Conservation (phyloP, 2,888 invertebrate genomes). For the Papilio protenor region DNA sequence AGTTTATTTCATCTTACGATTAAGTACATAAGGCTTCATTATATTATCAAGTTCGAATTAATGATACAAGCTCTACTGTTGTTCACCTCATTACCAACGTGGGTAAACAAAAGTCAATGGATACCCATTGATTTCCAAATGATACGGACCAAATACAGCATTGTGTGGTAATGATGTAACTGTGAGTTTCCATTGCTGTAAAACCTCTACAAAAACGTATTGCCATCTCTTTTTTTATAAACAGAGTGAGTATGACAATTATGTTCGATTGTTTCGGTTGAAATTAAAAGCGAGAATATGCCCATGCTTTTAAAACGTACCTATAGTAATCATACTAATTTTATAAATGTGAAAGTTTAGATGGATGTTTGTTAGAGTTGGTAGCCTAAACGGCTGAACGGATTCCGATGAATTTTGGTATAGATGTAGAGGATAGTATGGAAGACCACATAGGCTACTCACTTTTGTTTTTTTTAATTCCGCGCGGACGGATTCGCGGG, state of each 20-base stretch:
- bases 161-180: not conserved
- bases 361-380: no score
- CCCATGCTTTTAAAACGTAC: no score
- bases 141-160: not conserved
- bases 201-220: not conserved
- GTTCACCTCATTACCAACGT: slow-evolving; percentile 9
- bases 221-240: not conserved
- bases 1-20: no score
- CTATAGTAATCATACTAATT: no score
- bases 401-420: no score
- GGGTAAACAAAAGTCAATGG: slow-evolving; percentile 5
- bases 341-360: no score
- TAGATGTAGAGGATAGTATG: no score
- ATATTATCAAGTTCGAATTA: not conserved
- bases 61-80: not conserved
- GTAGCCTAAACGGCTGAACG: no score
- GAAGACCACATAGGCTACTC: no score
- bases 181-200: not conserved
- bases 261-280: not conserved
- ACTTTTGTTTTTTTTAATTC: no score
- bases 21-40: not conserved
- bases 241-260: not conserved
- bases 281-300: no score
- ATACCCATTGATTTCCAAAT: not conserved
- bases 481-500: no score